These are phyloP conservation scores for Luperina nickerlii DNA, from an alignment of 2,888 invertebrate genomes.

Conservation along the genomic window DNA sequence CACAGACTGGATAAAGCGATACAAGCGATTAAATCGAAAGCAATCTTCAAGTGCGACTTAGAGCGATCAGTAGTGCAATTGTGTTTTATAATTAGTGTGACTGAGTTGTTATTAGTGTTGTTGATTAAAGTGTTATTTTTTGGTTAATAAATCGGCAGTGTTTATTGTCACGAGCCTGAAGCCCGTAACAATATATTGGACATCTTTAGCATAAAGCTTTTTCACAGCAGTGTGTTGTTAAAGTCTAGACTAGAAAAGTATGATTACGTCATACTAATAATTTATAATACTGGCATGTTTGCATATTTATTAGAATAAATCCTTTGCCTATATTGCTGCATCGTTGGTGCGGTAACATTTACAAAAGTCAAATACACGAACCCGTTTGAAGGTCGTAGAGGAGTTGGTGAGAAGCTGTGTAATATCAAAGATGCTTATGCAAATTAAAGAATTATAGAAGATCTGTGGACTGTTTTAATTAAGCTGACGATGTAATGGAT, in stretches of 20 bases:
- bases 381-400: not conserved
- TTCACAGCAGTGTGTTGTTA: not conserved
- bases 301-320: conserved; percentile 3
- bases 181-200: not conserved
- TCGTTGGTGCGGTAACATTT: not conserved
- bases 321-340: not conserved
- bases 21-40: no score
- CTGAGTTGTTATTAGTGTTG: no score
- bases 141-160: no score
- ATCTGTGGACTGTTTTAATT: not conserved
- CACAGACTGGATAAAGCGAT: no score
- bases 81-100: no score
- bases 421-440: not conserved
- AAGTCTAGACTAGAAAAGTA: not conserved
- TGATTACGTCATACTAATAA: not conserved
- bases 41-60: no score
- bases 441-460: not conserved
- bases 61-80: no score
- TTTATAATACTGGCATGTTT: not conserved
- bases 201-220: not conserved
- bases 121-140: no score
- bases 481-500: not conserved
- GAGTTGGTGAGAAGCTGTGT: not conserved
- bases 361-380: not conserved
- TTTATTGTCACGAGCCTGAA: no score